Evolutionary conservation across 2,888 invertebrate genomes (phyloP), one percentile per base, ranked within the genome.

Genomic region (Drosophila anomalata): DNA sequence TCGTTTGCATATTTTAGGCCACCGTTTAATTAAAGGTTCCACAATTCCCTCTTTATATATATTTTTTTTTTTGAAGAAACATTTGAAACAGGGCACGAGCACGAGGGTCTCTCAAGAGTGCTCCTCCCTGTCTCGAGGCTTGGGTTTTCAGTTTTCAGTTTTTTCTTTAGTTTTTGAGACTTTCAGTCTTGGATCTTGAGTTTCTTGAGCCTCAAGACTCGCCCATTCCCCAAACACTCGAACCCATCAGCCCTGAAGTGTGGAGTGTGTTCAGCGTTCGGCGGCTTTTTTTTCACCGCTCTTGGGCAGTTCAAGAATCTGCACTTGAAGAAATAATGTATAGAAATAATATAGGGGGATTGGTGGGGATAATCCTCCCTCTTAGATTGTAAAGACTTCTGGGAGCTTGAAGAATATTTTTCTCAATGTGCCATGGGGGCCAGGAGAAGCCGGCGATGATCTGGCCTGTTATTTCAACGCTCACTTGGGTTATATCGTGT

Each of bases 1-100:
- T 89, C 79, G 84, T 91, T 90, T 91, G 91, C 91, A 91, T 91
- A 91, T 91, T 90, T 90, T 89, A 90, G 90, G 90, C 90, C 90
- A 91, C 90, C 82, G 90, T 91, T 91, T 91, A 91, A 91, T 91
- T 91, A 91, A 90, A 89, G 90, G 90, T 85, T 85, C 82, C 89
- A 87, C 85, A 84, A 73, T 73, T 74, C 55, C 66, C 39, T 60
- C 3, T 17, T 41, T 17, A 17, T 17, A 17, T 17, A 17, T 17
- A 17, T 17, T 41, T 42, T 17, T 42, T 17, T 20, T 29, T 46
- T 57, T 39, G 33, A 56, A 62, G 73, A 81, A 70, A 73, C 77
- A 80, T 83, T 87, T 88, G 85, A 77, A 87, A 84, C 81, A 66
- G 89, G 89, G 89, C 84, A 88, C 84, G 84, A 88, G 84, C 86